Conservation (phyloP, 2,888 invertebrate genomes). For the Orthosia gracilis region DNA sequence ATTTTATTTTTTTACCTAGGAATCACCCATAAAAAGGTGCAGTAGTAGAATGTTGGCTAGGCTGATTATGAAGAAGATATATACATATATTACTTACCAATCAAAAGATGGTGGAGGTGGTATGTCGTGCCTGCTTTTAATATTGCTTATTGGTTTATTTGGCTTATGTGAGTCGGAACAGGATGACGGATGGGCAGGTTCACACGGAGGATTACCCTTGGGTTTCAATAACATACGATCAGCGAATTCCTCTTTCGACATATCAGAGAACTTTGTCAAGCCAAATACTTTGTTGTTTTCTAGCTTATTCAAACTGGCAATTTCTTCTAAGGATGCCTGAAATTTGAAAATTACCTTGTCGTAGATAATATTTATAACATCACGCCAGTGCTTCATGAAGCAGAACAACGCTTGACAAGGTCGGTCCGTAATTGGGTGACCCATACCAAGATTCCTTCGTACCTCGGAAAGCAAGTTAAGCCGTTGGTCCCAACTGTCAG, state of each 20-base stretch:
- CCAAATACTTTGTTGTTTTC: slow-evolving; percentile 67
- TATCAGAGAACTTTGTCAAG: slow-evolving; percentile 74
- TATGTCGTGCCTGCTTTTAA: not conserved
- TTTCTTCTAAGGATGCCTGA: slow-evolving; percentile 70
- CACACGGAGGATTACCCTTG: fast-evolving
- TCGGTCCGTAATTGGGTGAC: too few relatives aligned
- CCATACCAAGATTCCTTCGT: too few relatives aligned
- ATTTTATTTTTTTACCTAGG: too few relatives aligned
- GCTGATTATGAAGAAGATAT: not conserved
- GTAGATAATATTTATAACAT: too few relatives aligned
- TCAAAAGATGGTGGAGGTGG: slow-evolving; percentile 25
- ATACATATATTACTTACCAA: slow-evolving; percentile 33
- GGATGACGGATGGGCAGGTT: too few relatives aligned
- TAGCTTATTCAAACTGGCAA: slow-evolving; percentile 60
- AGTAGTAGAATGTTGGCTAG: not conserved
- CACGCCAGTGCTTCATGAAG: too few relatives aligned
- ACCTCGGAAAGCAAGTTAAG: too few relatives aligned
- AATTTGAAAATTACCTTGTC: slow-evolving; percentile 28
- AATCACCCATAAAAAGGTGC: too few relatives aligned
- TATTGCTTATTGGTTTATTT: not conserved
- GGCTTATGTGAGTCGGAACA: too few relatives aligned
- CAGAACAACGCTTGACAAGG: too few relatives aligned
- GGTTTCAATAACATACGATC: slow-evolving; percentile 17
- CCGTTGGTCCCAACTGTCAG: too few relatives aligned
- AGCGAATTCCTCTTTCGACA: slow-evolving; percentile 66